Evolutionary conservation across 2,113 vertebrate genomes (phyloP), one percentile per base, ranked within the genome.

Genomic region (Parus major): DNA sequence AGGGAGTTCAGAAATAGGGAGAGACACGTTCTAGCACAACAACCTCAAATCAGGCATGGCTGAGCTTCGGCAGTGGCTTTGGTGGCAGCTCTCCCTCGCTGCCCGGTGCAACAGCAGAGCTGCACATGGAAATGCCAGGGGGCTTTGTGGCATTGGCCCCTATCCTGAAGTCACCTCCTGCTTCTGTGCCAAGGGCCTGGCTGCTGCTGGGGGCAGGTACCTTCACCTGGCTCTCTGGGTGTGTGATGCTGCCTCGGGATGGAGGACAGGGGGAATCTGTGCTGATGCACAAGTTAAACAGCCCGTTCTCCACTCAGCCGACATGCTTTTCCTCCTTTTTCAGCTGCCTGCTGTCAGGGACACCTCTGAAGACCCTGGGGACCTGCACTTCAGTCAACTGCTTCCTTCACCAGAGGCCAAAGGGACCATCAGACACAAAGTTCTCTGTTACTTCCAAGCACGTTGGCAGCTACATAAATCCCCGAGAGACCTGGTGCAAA

Each of bases 1-100:
- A 90, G 52, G 53, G 86, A 85, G 90, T 84, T 92, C 50, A 24
- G 96, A 96, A 95, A 96, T 33, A 75, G 83, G 86, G 65, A 90
- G 46, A 88, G 92, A 96, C 78, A 90, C 42, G 2, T 68, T 92
- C 39, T 39, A 90, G 88, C 82, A 91, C 20, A 17, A 72, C 90
- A 60, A 49, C 81, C 70, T 92, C 93, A 44, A 29, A 93, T 55
- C 75, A 86, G 72, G 56, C 59, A 33, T 4, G 53, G 75, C 66
- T 86, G 79, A 94, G 92, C 92, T 83, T 92, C 14, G 2, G 64
- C 44, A 5, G n/a, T 29, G 28, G 49, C 39, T 64, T 44, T 20
- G 47, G 56, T 68, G 52, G 65, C 68, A 82, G 65, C 36, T 29
- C 33, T 92, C 52, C 56, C 41, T 68, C 10, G 0, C 44, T 10